Conservation (phyloP, 2,797 vertebrate species). For the Smutsia temminckii region DNA sequence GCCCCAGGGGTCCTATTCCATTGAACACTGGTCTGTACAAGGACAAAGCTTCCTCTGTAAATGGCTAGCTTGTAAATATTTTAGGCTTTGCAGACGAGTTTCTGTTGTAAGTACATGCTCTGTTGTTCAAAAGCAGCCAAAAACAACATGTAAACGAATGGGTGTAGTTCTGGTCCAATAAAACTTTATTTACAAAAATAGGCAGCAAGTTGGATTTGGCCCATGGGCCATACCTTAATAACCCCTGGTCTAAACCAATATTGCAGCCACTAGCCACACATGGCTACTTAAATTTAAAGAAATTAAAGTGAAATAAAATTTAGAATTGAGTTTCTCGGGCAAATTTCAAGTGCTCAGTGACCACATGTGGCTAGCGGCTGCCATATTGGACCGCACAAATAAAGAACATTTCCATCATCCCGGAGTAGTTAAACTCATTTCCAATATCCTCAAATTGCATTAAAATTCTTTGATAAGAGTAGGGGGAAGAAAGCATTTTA, state of each 20-base stretch:
- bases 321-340: neutral
- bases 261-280: neutral
- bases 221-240: neutral
- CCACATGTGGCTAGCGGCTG: neutral
- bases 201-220: neutral
- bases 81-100: neutral
- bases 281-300: constrained; percentile 13
- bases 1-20: neutral
- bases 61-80: neutral
- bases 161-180: neutral
- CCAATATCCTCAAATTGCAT: neutral
- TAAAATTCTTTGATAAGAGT: neutral
- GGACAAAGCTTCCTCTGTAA: neutral
- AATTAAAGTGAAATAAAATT: neutral
- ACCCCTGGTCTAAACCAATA: neutral
- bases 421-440: neutral
- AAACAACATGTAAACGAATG: neutral
- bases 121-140: neutral
- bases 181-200: constrained; percentile 24
- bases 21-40: neutral
- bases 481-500: neutral
- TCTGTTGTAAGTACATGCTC: neutral
- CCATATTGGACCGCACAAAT: neutral
- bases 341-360: neutral
- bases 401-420: neutral